Evolutionary conservation across 2,888 invertebrate genomes (phyloP).

Genomic region (Cabera pusaria): DNA sequence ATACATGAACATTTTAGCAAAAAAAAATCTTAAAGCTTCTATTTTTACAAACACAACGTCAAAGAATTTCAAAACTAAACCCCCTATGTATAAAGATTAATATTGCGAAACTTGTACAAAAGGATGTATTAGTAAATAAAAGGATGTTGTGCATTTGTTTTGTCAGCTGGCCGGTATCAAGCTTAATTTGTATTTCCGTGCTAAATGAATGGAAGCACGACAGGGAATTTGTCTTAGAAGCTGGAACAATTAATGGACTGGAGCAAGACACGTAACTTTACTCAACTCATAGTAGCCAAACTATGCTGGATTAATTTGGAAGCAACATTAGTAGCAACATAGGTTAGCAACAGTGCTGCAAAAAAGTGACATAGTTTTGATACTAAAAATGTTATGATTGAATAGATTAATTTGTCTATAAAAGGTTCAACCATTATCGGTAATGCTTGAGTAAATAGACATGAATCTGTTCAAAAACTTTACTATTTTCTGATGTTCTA

Average conservation of each 20-base stretch:
- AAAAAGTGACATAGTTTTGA: too few relatives aligned
- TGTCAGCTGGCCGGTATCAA: conserved; percentile 41
- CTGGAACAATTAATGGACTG: conserved; percentile 4
- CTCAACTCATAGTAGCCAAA: too few relatives aligned
- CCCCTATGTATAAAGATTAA: conserved; percentile 5
- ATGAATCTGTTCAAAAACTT: too few relatives aligned
- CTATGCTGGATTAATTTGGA: too few relatives aligned
- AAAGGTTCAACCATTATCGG: too few relatives aligned
- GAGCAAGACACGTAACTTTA: too few relatives aligned
- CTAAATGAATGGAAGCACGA: conserved; percentile 27
- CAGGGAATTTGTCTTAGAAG: conserved; percentile 22
- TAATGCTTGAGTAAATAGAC: too few relatives aligned
- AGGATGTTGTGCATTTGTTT: conserved; percentile 49
- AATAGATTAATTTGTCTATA: too few relatives aligned
- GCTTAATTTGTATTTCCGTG: conserved; percentile 51
- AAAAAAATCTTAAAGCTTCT: conserved; percentile 8
- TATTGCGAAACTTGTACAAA: conserved; percentile 7
- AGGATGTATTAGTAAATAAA: conserved; percentile 27
- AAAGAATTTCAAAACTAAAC: neutral
- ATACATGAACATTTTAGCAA: conserved; percentile 3
- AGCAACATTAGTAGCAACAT: too few relatives aligned
- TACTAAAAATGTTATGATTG: too few relatives aligned
- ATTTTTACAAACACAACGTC: neutral
- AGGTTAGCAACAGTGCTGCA: too few relatives aligned
- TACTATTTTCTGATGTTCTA: too few relatives aligned